phyloP scores from a whole-genome alignment of 1,140 invertebrate genomes.

The Nasonia longicornis region DNA sequence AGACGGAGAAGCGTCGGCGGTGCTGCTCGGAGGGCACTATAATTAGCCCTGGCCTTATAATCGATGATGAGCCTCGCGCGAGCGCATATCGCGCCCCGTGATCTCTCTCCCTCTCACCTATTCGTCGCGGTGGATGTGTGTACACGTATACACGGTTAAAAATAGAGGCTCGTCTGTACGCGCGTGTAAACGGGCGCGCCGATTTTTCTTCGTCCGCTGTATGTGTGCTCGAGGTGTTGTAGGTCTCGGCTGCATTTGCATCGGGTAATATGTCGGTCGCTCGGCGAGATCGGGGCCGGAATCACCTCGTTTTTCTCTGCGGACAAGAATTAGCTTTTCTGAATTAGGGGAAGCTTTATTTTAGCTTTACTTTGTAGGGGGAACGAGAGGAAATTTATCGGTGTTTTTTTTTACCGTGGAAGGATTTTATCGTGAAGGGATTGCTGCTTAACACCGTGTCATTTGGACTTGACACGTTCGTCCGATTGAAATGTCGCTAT shows the following conservation, averaged over 20 bases:
- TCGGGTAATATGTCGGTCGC: not conserved
- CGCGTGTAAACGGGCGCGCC: no score
- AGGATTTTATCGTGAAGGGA: no score
- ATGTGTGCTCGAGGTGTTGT: not conserved
- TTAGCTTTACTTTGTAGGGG: no score
- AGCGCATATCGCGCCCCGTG: slow-evolving; percentile 11
- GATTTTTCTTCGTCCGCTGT: not conserved
- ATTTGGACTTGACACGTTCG: no score
- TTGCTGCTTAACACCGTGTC: no score
- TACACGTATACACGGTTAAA: not conserved
- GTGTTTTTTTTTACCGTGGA: no score
- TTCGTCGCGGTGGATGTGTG: not conserved
- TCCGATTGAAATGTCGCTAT: no score
- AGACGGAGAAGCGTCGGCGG: not conserved
- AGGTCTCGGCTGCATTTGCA: slow-evolving; percentile 8
- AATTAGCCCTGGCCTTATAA: slow-evolving; percentile 54
- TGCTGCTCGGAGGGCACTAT: slow-evolving; percentile 43
- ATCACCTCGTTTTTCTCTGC: not conserved
- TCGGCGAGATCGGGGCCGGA: not conserved
- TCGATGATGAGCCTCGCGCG: slow-evolving; percentile 52
- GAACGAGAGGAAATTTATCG: no score
- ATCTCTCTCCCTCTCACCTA: slow-evolving; percentile 7
- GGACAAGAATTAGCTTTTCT: no score
- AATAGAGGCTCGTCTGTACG: not conserved
- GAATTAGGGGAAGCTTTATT: no score